Percentiles rank a stretch among this genome's conserved stretches.
These are phyloP conservation scores for Erpobdella octoculata DNA, from an alignment of 2,888 invertebrate genomes.

Conservation along the genomic window DNA sequence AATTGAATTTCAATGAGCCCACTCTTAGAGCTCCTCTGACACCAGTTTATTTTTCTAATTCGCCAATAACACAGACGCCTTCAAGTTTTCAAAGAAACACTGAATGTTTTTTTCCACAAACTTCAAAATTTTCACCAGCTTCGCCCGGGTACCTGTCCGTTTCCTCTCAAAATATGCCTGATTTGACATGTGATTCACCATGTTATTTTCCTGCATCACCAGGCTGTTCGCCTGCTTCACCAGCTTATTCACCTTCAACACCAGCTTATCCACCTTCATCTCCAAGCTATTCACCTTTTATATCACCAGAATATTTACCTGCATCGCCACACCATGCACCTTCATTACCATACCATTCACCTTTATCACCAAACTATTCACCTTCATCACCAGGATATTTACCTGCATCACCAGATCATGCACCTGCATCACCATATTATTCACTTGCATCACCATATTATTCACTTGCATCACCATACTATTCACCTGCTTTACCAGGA, in stretches of 20 bases:
- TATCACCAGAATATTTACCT: constrained; percentile 56
- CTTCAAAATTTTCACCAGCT: constrained; percentile 38
- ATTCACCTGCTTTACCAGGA: no score
- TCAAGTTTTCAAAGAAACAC: no score
- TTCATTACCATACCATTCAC: constrained; percentile 48
- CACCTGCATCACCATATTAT: no score
- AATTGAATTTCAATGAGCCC: no score
- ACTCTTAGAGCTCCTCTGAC: no score
- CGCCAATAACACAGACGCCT: no score
- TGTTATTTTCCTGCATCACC: constrained; percentile 61
- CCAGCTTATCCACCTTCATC: constrained; percentile 54
- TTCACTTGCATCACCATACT: no score
- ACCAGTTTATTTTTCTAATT: constrained; percentile 46
- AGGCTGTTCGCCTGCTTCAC: constrained; percentile 44
- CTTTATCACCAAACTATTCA: constrained; percentile 65
- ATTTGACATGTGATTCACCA: no score
- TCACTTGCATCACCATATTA: no score
- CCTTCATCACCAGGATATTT: no score
- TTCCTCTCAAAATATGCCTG: constrained; percentile 44
- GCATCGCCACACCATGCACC: constrained; percentile 61
- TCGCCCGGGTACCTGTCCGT: constrained; percentile 46
- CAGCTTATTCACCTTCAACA: constrained; percentile 61
- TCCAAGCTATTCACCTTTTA: constrained; percentile 52
- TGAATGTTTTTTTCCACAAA: neutral
- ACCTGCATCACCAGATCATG: no score